Conservation (phyloP, 2,113 vertebrate genomes). For the Eptesicus fuscus region DNA sequence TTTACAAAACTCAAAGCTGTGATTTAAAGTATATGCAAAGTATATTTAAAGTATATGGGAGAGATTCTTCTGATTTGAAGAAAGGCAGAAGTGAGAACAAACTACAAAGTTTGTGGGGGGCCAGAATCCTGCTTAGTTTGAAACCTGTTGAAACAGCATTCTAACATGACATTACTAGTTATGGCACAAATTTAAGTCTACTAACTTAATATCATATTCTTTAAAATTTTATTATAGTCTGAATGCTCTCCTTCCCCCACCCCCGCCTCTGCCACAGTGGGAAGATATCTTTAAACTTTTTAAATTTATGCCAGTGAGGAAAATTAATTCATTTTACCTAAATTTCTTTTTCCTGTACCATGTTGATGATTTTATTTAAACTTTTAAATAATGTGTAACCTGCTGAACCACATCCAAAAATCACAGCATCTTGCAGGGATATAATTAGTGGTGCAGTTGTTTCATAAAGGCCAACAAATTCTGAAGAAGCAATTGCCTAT, state of each 20-base stretch:
- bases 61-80: background rate
- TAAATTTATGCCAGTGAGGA: background rate
- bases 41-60: background rate
- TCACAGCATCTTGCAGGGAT: background rate
- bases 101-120: background rate
- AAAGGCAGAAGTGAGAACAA: background rate
- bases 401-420: conserved; percentile 14
- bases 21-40: conserved; percentile 36
- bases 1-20: background rate
- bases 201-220: background rate
- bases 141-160: background rate
- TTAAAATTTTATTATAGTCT: conserved; percentile 40
- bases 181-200: conserved; percentile 21
- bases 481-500: background rate
- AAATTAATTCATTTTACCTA: conserved; percentile 10
- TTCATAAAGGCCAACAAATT: conserved; percentile 36
- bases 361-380: conserved; percentile 29
- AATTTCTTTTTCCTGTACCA: background rate
- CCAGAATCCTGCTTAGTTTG: background rate
- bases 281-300: conserved; percentile 33
- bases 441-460: conserved; percentile 11
- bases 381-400: conserved; percentile 36
- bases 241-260: background rate
- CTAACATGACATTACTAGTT: background rate
- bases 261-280: background rate